A percentile compares a stretch with the other conserved stretches of the same genome.
phyloP scores from a whole-genome alignment of 2,113 vertebrate species.

The Phaethon lepturus region DNA sequence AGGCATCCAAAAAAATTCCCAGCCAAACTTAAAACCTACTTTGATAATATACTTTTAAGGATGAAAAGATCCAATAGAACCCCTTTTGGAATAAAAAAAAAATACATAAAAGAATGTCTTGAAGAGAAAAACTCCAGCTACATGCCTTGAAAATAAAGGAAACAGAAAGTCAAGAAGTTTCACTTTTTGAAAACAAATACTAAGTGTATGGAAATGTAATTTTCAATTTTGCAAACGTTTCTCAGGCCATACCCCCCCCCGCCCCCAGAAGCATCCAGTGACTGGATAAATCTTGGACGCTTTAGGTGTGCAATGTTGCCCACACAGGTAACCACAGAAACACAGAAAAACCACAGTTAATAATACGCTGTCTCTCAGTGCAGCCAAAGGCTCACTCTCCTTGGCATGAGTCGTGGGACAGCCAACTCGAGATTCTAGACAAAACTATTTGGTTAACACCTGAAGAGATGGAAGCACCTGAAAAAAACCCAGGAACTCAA shows the following conservation, averaged over 20 bases:
- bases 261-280: not conserved
- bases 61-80: not conserved
- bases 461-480: rapidly evolving
- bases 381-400: not conserved
- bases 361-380: rapidly evolving
- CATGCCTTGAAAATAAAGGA: not conserved
- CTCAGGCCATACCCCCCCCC: not conserved
- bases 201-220: not conserved
- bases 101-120: not conserved
- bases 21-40: not conserved
- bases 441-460: not conserved
- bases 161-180: not conserved
- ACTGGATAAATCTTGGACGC: not conserved
- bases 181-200: not conserved
- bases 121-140: not conserved
- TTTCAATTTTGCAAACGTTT: not conserved
- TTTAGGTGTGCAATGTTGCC: not conserved
- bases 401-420: rapidly evolving
- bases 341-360: not conserved
- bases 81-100: not conserved
- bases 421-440: not conserved
- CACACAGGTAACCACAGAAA: not conserved
- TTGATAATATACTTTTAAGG: not conserved
- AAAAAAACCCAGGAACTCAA: not conserved
- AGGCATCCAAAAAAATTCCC: not conserved